Evolutionary conservation across 2,797 vertebrate species (phyloP).

Genomic region (Phyllotis vaccarum): DNA sequence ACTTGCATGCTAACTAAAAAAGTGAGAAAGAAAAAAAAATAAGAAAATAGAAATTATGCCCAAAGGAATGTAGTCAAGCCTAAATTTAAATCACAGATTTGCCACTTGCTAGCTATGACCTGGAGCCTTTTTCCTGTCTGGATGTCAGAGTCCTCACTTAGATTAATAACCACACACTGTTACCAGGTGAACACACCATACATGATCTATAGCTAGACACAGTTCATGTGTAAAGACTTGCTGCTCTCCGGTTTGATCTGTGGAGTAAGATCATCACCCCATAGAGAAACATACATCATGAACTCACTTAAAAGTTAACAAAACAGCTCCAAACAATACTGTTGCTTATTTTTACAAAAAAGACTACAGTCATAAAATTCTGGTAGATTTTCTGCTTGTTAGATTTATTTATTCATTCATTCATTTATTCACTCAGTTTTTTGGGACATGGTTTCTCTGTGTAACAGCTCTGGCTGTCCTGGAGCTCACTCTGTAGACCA

Average conservation of each 20-base stretch:
- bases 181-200: not conserved
- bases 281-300: not conserved
- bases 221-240: not conserved
- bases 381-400: not conserved
- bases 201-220: not conserved
- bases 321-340: constrained; percentile 10
- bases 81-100: not conserved
- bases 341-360: not conserved
- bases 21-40: not conserved
- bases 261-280: not conserved
- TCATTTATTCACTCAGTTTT: not conserved
- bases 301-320: constrained; percentile 50
- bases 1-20: not conserved
- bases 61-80: not conserved
- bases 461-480: too few species aligned
- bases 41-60: not conserved
- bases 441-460: too few species aligned
- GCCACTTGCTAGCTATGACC: not conserved
- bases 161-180: not conserved
- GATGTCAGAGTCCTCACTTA: not conserved
- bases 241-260: not conserved
- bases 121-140: not conserved
- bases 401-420: not conserved
- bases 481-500: too few species aligned
- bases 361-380: constrained; percentile 10